These are phyloP conservation scores for Caradrina kadenii DNA, from an alignment of 2,888 invertebrate species.

Conservation along the genomic window DNA sequence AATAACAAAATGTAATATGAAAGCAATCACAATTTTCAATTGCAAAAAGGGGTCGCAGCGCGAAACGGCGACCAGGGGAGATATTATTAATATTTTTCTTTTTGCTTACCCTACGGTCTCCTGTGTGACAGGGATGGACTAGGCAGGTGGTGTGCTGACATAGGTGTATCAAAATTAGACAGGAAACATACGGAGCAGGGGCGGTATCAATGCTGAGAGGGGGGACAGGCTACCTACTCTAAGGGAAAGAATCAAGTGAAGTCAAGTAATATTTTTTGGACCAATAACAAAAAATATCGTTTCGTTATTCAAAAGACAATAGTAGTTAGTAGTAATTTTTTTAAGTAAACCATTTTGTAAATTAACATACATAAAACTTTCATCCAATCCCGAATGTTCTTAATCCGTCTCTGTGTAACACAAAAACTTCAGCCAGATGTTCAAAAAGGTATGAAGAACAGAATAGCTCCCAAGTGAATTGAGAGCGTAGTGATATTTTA, in stretches of 20 bases:
- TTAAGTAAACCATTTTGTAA: too few species aligned
- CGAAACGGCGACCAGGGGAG: constrained; percentile 53
- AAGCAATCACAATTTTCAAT: constrained; percentile 61
- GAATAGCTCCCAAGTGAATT: constrained; percentile 54
- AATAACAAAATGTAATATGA: constrained; percentile 41
- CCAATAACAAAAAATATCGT: background rate
- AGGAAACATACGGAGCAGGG: constrained; percentile 8
- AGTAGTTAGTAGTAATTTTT: background rate
- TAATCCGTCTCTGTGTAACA: constrained; percentile 48
- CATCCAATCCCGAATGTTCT: background rate
- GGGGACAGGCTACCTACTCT: background rate
- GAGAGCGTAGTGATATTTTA: constrained; percentile 38
- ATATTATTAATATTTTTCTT: constrained; percentile 65
- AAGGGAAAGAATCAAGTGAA: background rate
- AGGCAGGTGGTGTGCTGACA: constrained; percentile 17
- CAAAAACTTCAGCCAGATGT: constrained; percentile 52
- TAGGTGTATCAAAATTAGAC: constrained; percentile 26
- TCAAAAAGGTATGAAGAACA: constrained; percentile 55
- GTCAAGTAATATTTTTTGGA: too few species aligned
- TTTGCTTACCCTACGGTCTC: constrained; percentile 55
- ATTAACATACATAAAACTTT: background rate
- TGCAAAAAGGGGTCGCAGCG: constrained; percentile 52
- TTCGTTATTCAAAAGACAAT: background rate
- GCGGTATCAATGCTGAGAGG: constrained; percentile 1
- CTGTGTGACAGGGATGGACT: constrained; percentile 42